phyloP scores from a whole-genome alignment of 2,888 invertebrate species.

The Gastrophysa polygoni region DNA sequence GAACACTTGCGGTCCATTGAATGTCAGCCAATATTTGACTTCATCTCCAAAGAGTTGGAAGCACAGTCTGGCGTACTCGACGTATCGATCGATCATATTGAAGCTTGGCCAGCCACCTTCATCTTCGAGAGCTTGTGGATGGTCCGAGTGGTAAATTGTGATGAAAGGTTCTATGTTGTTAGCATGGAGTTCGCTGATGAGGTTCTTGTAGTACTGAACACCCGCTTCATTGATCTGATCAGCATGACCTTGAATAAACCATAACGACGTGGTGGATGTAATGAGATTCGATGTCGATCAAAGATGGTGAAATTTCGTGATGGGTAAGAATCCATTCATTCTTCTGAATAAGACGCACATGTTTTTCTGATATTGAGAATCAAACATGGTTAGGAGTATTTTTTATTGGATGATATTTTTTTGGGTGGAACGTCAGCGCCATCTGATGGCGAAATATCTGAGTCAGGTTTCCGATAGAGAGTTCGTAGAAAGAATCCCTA shows the following conservation, averaged over 20 bases:
- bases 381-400: no score
- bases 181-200: constrained; percentile 55
- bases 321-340: no score
- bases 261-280: not conserved
- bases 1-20: constrained; percentile 60
- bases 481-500: no score
- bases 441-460: no score
- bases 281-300: no score
- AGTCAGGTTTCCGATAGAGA: no score
- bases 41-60: constrained; percentile 43
- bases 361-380: no score
- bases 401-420: no score
- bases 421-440: no score
- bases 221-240: constrained; percentile 71
- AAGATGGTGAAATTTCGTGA: no score
- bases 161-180: constrained; percentile 62
- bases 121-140: constrained; percentile 60
- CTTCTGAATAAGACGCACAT: no score
- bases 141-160: constrained; percentile 64
- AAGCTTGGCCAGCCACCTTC: constrained; percentile 14
- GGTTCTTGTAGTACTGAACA: constrained; percentile 56
- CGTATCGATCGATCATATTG: constrained; percentile 48
- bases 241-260: constrained; percentile 51
- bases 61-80: constrained; percentile 61
- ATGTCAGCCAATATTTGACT: constrained; percentile 60